Base-by-base conservation (phyloP, 2,113 vertebrate genomes). In the Lutjanus erythropterus region DNA sequence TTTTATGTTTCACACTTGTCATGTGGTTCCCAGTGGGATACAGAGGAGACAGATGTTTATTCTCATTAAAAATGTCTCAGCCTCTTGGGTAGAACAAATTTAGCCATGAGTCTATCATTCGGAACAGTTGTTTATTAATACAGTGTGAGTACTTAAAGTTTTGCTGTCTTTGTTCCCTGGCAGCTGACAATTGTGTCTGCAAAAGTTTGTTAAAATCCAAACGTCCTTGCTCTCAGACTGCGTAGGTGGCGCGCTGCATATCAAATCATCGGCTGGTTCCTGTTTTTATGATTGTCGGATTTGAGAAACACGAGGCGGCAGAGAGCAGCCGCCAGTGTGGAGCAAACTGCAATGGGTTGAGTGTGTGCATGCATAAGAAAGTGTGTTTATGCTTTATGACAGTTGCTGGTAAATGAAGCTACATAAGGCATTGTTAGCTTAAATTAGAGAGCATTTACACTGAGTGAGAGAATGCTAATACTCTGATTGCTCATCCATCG, bases 11-110 rank as follows among this genome's bases (percentile, higher is more conserved):
- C 83, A 68, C 75, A 83, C 82, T 88, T 80, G 83, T 91, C 82
- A 84, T 70, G 60, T 66, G 60, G 35, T 33, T 91, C 81, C 86
- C 87, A 12, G 77, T 41, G 62, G 85, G 80, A 69, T 42, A 15
- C 44, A 60, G 55, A 61, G 49, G 44, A 83, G 77, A 80, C 88
- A 89, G 89, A 88, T 91, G 88, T 92, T 91, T 61, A 33, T 80
- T 86, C 88, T 89, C 86, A 91, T 92, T 90, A 91, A 90, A 91
- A 85, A 56, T 68, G 64, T 65, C 75, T 67, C 5, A 6, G 76
- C 75, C 91, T 78, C 88, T 78, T 82, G 88, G 80, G 88, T 75
- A 14, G 82, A 84, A 82, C 78, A 87, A 59, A 91, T 86, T 84
- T 87, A 90, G 88, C 80, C 75, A 71, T 15, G 44, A 83, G 66